A percentile compares a stretch with the other conserved stretches of the same genome.
Conservation (phyloP, 2,888 invertebrate genomes). For the Drosophila infuscata region DNA sequence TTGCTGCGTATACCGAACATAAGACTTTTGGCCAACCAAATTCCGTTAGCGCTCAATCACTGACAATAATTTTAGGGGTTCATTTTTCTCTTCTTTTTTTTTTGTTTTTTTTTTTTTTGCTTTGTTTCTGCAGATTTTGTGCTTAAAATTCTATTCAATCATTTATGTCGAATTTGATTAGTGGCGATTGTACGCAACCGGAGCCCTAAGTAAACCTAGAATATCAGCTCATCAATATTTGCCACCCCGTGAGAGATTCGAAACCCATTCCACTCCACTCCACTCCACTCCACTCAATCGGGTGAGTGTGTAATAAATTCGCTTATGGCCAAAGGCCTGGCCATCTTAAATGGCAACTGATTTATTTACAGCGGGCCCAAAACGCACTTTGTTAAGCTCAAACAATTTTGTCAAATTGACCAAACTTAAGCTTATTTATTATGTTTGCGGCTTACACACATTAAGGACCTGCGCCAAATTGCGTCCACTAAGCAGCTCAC, state of each 20-base stretch:
- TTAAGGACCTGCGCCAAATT: constrained; percentile 68
- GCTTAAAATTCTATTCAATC: constrained; percentile 79
- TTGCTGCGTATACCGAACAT: constrained; percentile 54
- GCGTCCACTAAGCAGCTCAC: constrained; percentile 52
- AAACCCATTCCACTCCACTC: not conserved
- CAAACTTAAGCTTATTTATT: constrained; percentile 81
- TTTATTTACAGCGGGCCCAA: constrained; percentile 56
- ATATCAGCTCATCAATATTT: constrained; percentile 69
- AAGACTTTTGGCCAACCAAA: constrained; percentile 37
- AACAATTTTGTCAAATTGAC: constrained; percentile 81
- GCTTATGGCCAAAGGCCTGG: constrained; percentile 70
- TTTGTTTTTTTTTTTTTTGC: not conserved
- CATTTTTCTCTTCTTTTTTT: not conserved
- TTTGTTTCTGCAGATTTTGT: constrained; percentile 47
- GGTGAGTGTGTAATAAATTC: constrained; percentile 70
- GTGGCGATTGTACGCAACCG: constrained; percentile 42
- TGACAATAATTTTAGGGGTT: constrained; percentile 54
- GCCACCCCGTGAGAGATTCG: not conserved
- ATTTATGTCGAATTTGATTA: constrained; percentile 81
- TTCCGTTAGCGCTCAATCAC: constrained; percentile 64
- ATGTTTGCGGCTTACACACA: constrained; percentile 79
- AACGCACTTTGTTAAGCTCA: constrained; percentile 68
- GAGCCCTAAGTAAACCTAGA: constrained; percentile 48
- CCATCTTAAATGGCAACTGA: constrained; percentile 77
- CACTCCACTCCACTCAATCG: constrained; percentile 11